Conservation (phyloP, 2,797 vertebrate species). For the Argya squamiceps region DNA sequence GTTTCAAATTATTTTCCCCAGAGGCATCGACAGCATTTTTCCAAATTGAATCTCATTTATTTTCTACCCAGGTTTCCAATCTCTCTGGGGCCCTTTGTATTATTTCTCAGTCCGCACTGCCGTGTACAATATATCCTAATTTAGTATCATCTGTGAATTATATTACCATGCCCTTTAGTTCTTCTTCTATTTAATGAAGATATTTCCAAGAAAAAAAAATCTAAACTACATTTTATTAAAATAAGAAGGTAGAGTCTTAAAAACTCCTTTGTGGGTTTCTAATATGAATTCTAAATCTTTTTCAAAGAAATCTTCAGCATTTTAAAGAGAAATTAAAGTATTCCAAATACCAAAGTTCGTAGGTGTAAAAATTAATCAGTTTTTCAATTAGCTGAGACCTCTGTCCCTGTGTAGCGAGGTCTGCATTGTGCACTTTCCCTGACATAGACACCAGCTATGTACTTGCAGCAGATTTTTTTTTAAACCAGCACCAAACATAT, state of each 20-base stretch:
- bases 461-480: not conserved
- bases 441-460: not conserved
- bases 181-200: slow-evolving; percentile 73
- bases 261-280: slow-evolving; percentile 39
- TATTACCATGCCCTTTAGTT: slow-evolving; percentile 74
- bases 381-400: slow-evolving; percentile 45
- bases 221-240: slow-evolving; percentile 54
- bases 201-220: slow-evolving; percentile 60
- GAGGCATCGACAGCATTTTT: slow-evolving; percentile 66
- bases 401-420: not conserved
- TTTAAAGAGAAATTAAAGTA: slow-evolving; percentile 37
- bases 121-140: slow-evolving; percentile 70
- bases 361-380: slow-evolving; percentile 15
- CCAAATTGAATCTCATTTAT: slow-evolving; percentile 74
- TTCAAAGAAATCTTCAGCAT: not conserved
- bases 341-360: not conserved
- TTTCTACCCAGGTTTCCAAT: slow-evolving; percentile 62
- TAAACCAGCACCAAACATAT: not conserved
- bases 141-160: slow-evolving; percentile 74
- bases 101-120: slow-evolving; percentile 60
- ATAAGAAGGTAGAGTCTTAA: slow-evolving; percentile 35
- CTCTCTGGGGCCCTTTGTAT: slow-evolving; percentile 68
- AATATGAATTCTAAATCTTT: slow-evolving; percentile 2
- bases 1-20: slow-evolving; percentile 72
- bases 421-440: not conserved